Evolutionary conservation across 2,113 vertebrate genomes (phyloP).

Genomic region (Chinchilla lanigera): DNA sequence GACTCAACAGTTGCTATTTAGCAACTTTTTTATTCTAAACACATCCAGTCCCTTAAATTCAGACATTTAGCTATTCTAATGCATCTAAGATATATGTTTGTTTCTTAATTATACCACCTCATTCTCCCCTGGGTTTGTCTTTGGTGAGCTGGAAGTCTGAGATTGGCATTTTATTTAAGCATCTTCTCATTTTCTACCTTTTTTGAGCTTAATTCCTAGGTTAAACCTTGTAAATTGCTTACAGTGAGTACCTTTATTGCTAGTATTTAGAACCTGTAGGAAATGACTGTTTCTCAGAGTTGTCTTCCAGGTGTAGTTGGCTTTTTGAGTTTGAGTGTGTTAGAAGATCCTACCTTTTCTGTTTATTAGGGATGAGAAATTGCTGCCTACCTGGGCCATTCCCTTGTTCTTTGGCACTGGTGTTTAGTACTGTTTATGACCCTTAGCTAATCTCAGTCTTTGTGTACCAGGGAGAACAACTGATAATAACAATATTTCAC

Average conservation of each 20-base stretch:
- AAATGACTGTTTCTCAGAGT: neutral
- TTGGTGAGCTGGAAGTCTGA: neutral
- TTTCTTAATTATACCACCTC: neutral
- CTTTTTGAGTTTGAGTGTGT: neutral
- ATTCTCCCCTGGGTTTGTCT: neutral
- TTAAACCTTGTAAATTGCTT: neutral
- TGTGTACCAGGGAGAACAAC: neutral
- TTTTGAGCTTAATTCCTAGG: neutral
- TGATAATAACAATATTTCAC: neutral
- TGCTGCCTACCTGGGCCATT: neutral
- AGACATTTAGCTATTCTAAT: neutral
- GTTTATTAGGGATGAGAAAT: neutral
- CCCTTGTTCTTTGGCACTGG: neutral
- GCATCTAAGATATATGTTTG: neutral
- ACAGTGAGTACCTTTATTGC: neutral
- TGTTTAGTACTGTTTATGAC: neutral
- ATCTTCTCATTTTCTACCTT: neutral
- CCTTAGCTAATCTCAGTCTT: neutral
- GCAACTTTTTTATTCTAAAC: neutral
- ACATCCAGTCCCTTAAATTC: neutral
- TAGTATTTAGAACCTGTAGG: neutral
- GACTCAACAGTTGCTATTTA: neutral
- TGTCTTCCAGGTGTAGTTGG: neutral
- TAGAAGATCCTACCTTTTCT: neutral
- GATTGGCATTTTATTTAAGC: neutral